Conservation (phyloP, 2,113 vertebrate genomes). For the Rhabdomys dilectus region DNA sequence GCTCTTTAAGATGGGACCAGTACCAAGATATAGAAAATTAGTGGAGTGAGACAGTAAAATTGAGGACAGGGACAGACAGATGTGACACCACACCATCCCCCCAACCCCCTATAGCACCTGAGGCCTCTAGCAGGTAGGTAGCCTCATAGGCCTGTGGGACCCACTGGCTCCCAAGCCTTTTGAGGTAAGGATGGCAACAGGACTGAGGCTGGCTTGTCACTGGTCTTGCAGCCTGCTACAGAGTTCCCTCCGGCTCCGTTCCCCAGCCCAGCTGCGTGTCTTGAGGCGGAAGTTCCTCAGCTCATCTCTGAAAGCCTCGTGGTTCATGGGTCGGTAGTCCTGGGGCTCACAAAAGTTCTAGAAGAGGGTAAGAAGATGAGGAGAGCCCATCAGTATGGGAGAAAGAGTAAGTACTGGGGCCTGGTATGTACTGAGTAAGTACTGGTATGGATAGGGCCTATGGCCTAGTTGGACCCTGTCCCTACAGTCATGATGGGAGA, state of each 20-base stretch:
- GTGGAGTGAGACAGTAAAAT: not conserved
- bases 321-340: constrained; percentile 94
- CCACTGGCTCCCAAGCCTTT: not conserved
- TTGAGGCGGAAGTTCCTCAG: constrained; percentile 92
- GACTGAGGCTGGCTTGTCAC: constrained; percentile 69
- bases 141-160: not conserved
- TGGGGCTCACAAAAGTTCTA: constrained; percentile 93
- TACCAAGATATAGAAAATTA: not conserved
- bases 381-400: not conserved
- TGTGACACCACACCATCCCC: not conserved
- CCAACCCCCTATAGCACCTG: constrained; percentile 44
- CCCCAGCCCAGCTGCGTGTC: constrained; percentile 93
- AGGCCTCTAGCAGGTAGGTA: constrained; percentile 32
- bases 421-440: no score
- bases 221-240: constrained; percentile 93
- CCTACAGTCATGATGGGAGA: not conserved
- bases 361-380: not conserved
- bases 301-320: constrained; percentile 93
- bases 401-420: no score
- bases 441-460: not conserved
- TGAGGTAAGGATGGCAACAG: not conserved
- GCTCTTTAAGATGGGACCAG: not conserved
- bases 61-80: not conserved
- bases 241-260: constrained; percentile 94
- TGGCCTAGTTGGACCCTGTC: not conserved